Conservation (phyloP, 2,888 invertebrate species). For the Aphodius sticticus region DNA sequence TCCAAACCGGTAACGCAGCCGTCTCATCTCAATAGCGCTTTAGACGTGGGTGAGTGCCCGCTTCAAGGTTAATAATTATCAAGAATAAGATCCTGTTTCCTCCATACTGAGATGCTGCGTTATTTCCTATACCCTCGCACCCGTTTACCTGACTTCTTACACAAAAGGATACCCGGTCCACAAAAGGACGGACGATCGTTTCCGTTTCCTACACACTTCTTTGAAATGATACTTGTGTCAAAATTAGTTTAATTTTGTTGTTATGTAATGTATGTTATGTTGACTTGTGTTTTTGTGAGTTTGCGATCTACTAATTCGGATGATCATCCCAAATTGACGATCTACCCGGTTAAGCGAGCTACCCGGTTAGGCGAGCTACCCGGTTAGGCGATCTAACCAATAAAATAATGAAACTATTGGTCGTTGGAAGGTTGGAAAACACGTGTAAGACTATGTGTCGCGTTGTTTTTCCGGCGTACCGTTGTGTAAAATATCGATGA, state of each 20-base stretch:
- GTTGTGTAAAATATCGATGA: background rate
- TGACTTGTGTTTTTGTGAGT: too few relatives aligned
- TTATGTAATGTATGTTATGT: background rate
- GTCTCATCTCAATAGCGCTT: conserved; percentile 19
- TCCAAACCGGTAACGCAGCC: conserved; percentile 35
- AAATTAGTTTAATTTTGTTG: background rate
- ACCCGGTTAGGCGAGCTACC: too few relatives aligned
- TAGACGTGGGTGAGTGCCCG: conserved; percentile 46
- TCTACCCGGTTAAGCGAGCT: too few relatives aligned
- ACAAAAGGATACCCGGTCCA: background rate
- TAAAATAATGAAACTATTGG: background rate
- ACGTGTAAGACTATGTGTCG: background rate
- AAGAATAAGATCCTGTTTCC: conserved; percentile 29
- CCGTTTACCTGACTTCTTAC: background rate
- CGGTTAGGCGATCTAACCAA: background rate
- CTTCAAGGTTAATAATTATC: conserved; percentile 44
- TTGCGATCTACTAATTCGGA: too few relatives aligned
- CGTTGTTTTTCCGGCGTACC: background rate
- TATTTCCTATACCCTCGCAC: background rate
- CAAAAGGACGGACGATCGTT: background rate
- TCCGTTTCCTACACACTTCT: background rate
- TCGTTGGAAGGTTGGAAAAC: background rate
- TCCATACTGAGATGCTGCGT: background rate
- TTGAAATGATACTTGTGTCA: background rate
- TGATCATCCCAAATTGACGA: too few relatives aligned